These are phyloP conservation scores for Dicranocentrus wangi DNA, from an alignment of 2,888 invertebrate species.

Conservation along the genomic window DNA sequence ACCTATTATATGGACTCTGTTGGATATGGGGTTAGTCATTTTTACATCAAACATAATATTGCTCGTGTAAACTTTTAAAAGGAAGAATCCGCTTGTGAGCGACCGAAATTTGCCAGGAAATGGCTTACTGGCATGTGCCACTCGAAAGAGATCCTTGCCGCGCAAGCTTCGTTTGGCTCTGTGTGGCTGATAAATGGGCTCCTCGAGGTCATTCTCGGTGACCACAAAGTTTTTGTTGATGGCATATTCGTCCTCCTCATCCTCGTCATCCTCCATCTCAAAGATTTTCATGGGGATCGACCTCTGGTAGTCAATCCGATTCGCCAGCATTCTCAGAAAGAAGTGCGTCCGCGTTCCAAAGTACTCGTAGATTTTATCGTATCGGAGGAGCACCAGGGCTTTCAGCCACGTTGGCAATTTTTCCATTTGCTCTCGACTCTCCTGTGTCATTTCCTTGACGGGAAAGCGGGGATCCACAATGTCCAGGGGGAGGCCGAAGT, in stretches of 20 bases:
- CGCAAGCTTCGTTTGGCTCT: neutral
- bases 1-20: too few species aligned
- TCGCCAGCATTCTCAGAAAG: slow-evolving; percentile 62
- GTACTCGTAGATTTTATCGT: slow-evolving; percentile 51
- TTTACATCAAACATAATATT: too few species aligned
- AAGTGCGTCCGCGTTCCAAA: slow-evolving; percentile 50
- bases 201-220: slow-evolving; percentile 12
- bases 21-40: too few species aligned
- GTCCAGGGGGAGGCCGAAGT: slow-evolving; percentile 60
- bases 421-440: slow-evolving; percentile 55
- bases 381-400: slow-evolving; percentile 55
- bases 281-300: slow-evolving; percentile 34
- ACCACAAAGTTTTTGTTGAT: slow-evolving; percentile 36
- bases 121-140: slow-evolving; percentile 32
- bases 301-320: slow-evolving; percentile 56
- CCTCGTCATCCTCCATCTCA: slow-evolving; percentile 34
- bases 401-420: slow-evolving; percentile 68
- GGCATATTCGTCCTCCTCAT: slow-evolving; percentile 33
- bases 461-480: slow-evolving; percentile 51
- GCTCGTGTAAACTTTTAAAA: too few species aligned
- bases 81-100: too few species aligned
- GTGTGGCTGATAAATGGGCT: slow-evolving; percentile 1
- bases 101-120: too few species aligned
- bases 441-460: slow-evolving; percentile 1
- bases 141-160: slow-evolving; percentile 35